Evolutionary conservation across 2,888 invertebrate genomes (phyloP), one percentile per base, ranked within the genome.

Genomic region (Fragum fragum): DNA sequence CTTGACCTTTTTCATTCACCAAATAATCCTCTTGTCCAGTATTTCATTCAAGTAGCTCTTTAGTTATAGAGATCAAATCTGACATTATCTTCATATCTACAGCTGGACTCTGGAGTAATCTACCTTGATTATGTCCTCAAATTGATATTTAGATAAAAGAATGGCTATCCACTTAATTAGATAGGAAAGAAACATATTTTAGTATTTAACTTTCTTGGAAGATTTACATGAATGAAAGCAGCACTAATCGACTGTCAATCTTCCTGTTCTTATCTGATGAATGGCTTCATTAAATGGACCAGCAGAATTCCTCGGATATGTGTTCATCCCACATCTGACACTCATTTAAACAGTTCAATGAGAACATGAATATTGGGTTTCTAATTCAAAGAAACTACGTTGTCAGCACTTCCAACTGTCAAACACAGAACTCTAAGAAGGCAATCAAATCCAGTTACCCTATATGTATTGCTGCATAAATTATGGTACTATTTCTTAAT

Each of bases 11-110:
- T 32, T 61, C 18, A 39, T 66, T 14, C 7, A 36, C 9, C 9
- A 42, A 23, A 9, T 66, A 42, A 39, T 66, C 66, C 29, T 16
- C 26, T 23, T 66, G 66, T 42, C 66, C 66, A 66, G 66, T 66
- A 42, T 18, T 66, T 66, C 66, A 23, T 66, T 66, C 66, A 66
- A 66, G 32, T 21, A 66, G 23, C 39, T 66, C 66, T 66, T 66
- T 42, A 66, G 21, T 39, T 14, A 39, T 3, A 1, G 66, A 66
- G 66, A 66, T 66, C n/a, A 66, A 66, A 66, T 66, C 66, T 66
- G 66, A 66, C 66, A 66, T 39, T 26, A 66, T 66, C 66, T 66
- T 21, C 1, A 21, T 14, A 66, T 66, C 66, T 66, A 42, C 42
- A 66, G 66, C 66, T 66, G 42, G 42, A 26, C 21, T 23, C 21